Conservation (phyloP, 1,140 invertebrate species). For the Drosophila aff. region DNA sequence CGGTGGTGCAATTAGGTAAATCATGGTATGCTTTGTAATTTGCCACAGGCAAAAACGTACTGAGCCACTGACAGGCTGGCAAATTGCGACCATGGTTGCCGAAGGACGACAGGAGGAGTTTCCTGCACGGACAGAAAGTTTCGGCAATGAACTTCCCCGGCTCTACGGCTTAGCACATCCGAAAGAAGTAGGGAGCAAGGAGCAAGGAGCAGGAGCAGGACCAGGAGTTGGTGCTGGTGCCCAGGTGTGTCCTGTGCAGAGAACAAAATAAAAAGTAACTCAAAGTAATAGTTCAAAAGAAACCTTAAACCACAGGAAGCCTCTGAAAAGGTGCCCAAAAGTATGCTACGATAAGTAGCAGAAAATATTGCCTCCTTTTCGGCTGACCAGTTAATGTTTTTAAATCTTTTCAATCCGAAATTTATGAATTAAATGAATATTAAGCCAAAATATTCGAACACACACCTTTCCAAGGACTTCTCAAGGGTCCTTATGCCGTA, state of each 20-base stretch:
- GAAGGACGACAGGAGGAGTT: constrained; percentile 19
- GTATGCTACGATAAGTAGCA: not conserved
- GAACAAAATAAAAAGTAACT: constrained; percentile 2
- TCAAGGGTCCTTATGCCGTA: not conserved
- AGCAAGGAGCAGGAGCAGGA: not conserved
- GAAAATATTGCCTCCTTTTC: not conserved
- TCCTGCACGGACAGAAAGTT: constrained; percentile 64
- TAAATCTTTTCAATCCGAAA: not conserved
- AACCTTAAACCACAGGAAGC: not conserved
- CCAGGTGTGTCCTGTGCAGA: constrained; percentile 16
- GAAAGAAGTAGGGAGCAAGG: not conserved
- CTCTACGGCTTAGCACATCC: constrained; percentile 68
- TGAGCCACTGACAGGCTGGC: constrained; percentile 48
- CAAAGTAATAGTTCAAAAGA: too few relatives aligned
- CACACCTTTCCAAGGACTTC: not conserved
- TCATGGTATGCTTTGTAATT: constrained; percentile 70
- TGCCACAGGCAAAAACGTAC: constrained; percentile 56
- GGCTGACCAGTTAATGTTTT: not conserved
- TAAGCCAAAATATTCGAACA: not conserved
- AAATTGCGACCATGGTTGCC: constrained; percentile 54
- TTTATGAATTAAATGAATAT: not conserved
- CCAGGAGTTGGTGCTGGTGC: constrained; percentile 1
- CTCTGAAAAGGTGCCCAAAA: not conserved
- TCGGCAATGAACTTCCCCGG: constrained; percentile 76
- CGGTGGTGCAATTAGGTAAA: constrained; percentile 68